These are phyloP conservation scores for Melanerpes aurifrons DNA, from an alignment of 2,113 vertebrate genomes.

Conservation along the genomic window DNA sequence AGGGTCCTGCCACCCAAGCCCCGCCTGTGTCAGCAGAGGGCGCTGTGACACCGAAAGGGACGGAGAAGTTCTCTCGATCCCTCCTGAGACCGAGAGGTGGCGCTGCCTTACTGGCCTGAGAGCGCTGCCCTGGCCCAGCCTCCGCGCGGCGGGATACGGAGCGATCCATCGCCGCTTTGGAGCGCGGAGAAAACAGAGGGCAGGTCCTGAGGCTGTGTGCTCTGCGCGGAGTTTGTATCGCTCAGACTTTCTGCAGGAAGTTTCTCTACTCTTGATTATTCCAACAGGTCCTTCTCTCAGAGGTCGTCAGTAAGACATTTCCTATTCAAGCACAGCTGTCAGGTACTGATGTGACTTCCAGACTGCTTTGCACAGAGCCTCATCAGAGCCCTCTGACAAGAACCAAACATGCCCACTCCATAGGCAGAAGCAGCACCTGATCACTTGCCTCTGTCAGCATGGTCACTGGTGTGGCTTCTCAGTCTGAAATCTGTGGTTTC, in stretches of 20 bases:
- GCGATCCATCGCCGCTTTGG: no score
- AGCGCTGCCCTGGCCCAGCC: not conserved
- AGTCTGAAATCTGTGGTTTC: not conserved
- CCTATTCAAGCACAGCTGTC: not conserved
- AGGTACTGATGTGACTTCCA: not conserved
- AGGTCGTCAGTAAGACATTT: not conserved
- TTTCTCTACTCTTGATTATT: not conserved
- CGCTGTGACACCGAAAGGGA: not conserved
- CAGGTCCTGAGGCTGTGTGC: not conserved
- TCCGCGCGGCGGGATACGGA: not conserved
- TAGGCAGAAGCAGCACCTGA: not conserved
- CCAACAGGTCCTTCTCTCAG: not conserved
- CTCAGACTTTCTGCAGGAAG: not conserved
- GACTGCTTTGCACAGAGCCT: not conserved
- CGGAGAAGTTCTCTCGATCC: rapidly evolving
- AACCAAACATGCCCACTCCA: rapidly evolving
- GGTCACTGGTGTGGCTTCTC: not conserved
- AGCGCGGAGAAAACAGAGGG: not conserved
- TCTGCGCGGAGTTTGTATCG: not conserved
- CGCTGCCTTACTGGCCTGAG: not conserved
- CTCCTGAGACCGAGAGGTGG: no score
- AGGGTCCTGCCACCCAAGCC: rapidly evolving
- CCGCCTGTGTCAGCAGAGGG: not conserved
- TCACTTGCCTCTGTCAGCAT: not conserved
- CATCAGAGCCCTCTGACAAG: not conserved